Evolutionary conservation across 2,888 invertebrate genomes (phyloP).

Genomic region (Coremacera marginata): DNA sequence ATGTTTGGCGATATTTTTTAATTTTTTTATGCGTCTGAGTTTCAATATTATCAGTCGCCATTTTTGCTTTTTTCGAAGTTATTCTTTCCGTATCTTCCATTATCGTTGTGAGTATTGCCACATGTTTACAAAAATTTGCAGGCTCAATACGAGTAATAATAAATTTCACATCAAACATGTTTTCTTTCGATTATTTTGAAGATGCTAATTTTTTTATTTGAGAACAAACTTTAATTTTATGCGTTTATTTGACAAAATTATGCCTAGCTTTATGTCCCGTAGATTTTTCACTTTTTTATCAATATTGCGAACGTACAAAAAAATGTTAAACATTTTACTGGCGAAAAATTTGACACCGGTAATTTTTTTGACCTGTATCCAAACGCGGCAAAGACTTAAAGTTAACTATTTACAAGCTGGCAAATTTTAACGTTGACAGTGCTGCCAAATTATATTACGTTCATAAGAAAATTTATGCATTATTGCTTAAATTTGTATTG

Average conservation of each 20-base stretch:
- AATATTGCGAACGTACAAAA: neutral
- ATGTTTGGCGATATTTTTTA: constrained; percentile 8
- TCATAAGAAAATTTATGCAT: constrained; percentile 13
- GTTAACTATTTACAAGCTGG: constrained; percentile 1
- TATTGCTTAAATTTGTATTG: neutral
- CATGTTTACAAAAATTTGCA: neutral
- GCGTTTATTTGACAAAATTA: neutral
- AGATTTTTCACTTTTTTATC: neutral
- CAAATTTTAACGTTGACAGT: neutral
- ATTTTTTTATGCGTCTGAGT: constrained; percentile 2
- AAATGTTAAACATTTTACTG: constrained; percentile 10
- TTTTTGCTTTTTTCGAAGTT: neutral
- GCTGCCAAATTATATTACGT: neutral
- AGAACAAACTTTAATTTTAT: neutral
- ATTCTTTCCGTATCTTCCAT: neutral
- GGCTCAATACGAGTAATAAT: constrained; percentile 12
- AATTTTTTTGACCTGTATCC: neutral
- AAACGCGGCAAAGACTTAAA: constrained; percentile 4
- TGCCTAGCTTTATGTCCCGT: neutral
- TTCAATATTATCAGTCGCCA: neutral
- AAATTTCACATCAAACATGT: neutral
- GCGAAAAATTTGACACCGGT: neutral
- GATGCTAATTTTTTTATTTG: neutral
- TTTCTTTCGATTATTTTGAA: neutral
- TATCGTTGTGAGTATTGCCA: constrained; percentile 10